Conservation (phyloP, 1,140 invertebrate species). For the Catajapyx aquilonaris region DNA sequence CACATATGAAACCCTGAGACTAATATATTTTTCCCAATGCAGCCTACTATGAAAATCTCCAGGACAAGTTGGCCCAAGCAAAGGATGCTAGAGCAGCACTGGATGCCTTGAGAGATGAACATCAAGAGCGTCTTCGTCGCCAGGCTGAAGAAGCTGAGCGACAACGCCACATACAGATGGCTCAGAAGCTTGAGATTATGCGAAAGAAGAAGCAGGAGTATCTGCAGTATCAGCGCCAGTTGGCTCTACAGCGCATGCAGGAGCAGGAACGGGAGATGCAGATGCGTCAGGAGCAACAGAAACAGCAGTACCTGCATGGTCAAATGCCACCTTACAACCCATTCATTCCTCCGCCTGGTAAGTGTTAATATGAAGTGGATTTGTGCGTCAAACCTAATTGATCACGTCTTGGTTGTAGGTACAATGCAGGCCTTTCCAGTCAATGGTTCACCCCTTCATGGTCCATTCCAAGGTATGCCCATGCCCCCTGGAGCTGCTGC, state of each 20-base stretch:
- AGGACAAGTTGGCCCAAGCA: slow-evolving; percentile 84
- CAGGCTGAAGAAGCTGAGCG: slow-evolving; percentile 82
- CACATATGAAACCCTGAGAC: too few species aligned
- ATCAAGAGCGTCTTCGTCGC: slow-evolving; percentile 61
- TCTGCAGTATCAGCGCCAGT: slow-evolving; percentile 59
- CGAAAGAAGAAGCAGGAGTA: slow-evolving; percentile 95
- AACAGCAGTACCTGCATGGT: slow-evolving; percentile 60
- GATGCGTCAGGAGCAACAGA: slow-evolving; percentile 81
- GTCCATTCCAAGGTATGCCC: too few species aligned
- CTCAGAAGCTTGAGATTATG: slow-evolving; percentile 93
- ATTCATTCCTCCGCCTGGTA: too few species aligned
- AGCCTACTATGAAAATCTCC: slow-evolving; percentile 82
- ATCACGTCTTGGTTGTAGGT: too few species aligned
- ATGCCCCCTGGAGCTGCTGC: too few species aligned
- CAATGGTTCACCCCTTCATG: too few species aligned
- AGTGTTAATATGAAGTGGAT: too few species aligned
- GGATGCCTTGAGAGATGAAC: slow-evolving; percentile 86
- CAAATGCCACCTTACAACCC: slow-evolving; percentile 19
- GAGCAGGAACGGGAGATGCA: slow-evolving; percentile 90
- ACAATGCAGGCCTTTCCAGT: too few species aligned
- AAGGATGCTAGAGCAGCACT: slow-evolving; percentile 88
- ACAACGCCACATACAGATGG: slow-evolving; percentile 82
- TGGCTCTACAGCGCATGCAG: slow-evolving; percentile 79
- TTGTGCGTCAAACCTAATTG: too few species aligned
- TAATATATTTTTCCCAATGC: too few species aligned